phyloP scores from a whole-genome alignment of 2,113 vertebrate species.

The Phalacrocorax aristotelis region DNA sequence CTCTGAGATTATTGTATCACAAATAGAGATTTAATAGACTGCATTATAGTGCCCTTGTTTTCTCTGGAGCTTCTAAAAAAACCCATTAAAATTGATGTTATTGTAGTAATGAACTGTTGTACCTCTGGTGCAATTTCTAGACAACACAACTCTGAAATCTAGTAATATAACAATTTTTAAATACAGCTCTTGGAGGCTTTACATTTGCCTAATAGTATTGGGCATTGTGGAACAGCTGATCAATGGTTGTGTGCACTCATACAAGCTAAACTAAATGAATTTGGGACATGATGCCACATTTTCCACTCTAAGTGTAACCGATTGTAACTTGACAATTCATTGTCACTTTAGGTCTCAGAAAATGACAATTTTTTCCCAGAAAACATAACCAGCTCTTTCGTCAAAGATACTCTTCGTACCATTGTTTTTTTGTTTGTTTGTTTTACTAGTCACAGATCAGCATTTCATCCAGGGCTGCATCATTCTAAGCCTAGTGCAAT shows the following conservation, averaged over 20 bases:
- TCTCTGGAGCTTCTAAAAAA: background rate
- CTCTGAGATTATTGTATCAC: background rate
- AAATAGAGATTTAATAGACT: background rate
- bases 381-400: background rate
- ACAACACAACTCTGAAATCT: background rate
- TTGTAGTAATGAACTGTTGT: background rate
- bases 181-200: background rate
- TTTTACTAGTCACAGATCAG: background rate
- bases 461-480: background rate
- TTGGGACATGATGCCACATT: background rate
- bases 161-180: background rate
- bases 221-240: background rate
- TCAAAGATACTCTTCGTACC: background rate
- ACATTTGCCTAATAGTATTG: background rate
- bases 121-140: background rate
- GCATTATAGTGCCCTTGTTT: background rate
- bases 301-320: background rate
- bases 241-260: background rate
- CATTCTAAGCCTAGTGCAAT: background rate
- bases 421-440: background rate
- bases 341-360: background rate
- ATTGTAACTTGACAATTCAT: background rate
- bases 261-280: background rate
- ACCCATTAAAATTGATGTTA: background rate
- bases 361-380: rapidly evolving